These are phyloP conservation scores for Anabacerthia variegaticeps DNA, from an alignment of 2,797 vertebrate species.

Conservation along the genomic window DNA sequence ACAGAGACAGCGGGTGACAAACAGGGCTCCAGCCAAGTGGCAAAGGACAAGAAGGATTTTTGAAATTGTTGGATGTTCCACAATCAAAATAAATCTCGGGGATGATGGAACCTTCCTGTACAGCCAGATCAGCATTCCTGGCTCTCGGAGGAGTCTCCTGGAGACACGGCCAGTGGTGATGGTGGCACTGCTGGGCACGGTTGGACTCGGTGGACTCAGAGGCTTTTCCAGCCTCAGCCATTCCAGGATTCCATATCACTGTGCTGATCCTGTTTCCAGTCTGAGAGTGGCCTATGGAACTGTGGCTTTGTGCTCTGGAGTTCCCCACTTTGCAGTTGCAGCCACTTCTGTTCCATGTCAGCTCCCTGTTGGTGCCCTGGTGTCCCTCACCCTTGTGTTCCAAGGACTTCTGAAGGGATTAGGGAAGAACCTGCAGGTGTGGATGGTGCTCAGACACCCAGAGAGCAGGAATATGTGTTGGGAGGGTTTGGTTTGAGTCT, in stretches of 20 bases:
- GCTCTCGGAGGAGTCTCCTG: neutral
- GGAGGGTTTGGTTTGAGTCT: neutral
- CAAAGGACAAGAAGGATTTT: neutral
- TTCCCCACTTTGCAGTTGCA: neutral
- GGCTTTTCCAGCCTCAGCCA: neutral
- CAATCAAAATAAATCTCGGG: too few species aligned
- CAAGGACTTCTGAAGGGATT: neutral
- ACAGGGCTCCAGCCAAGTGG: neutral
- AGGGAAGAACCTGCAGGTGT: neutral
- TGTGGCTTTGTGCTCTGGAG: neutral
- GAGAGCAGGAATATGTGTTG: neutral
- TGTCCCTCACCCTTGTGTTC: neutral
- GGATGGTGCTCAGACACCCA: neutral
- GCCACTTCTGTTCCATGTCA: neutral
- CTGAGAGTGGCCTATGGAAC: neutral
- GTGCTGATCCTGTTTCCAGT: neutral
- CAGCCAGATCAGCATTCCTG: neutral
- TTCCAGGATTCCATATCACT: accelerated
- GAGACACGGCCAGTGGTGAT: neutral
- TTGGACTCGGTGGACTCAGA: neutral
- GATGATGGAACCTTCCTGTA: neutral
- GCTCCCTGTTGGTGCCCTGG: neutral
- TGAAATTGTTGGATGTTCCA: neutral
- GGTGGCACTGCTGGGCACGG: neutral
- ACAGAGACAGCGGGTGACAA: neutral